phyloP scores from a whole-genome alignment of 2,888 invertebrate genomes.

The Alentia gelatinosa region DNA sequence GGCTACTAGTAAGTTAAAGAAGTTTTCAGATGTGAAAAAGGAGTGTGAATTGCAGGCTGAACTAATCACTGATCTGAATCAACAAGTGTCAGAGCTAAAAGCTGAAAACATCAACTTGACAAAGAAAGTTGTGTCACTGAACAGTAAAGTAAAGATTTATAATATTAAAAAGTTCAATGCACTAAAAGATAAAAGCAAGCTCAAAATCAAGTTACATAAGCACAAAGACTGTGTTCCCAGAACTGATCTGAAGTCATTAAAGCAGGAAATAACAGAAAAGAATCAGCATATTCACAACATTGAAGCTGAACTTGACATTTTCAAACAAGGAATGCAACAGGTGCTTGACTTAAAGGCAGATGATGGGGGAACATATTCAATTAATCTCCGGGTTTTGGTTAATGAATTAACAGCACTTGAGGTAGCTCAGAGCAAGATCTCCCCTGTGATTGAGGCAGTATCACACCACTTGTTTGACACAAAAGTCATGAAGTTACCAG shows the following conservation, averaged over 20 bases:
- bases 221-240: background rate
- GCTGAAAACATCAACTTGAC: background rate
- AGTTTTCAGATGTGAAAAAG: background rate
- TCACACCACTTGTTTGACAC: background rate
- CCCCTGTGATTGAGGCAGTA: background rate
- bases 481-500: background rate
- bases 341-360: background rate
- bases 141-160: background rate
- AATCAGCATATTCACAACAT: background rate
- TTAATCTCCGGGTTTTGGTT: background rate
- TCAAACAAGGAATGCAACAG: background rate
- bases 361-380: background rate
- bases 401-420: conserved; percentile 35
- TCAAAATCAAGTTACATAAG: background rate
- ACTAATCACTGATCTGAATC: background rate
- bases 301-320: background rate
- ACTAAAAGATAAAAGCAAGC: background rate
- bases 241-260: background rate
- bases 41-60: background rate
- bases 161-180: background rate
- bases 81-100: background rate
- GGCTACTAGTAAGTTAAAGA: background rate
- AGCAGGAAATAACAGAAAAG: background rate
- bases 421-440: background rate
- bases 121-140: background rate